These are phyloP conservation scores for Orthosia gothica DNA, from an alignment of 2,888 invertebrate species.

Conservation along the genomic window DNA sequence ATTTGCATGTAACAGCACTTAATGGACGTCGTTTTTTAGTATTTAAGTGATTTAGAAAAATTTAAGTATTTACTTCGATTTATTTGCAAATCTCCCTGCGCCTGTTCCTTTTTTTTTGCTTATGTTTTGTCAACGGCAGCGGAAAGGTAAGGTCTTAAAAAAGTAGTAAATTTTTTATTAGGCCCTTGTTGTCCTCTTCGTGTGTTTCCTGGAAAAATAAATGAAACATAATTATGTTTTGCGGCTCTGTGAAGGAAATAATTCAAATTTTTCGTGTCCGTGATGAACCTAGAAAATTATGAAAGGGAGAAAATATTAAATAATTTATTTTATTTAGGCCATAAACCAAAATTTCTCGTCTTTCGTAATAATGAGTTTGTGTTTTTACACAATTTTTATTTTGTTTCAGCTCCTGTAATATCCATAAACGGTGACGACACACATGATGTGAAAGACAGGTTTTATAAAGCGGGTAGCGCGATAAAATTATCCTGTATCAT, in stretches of 20 bases:
- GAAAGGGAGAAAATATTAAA: conserved; percentile 22
- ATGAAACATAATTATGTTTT: conserved; percentile 56
- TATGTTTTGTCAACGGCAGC: conserved; percentile 34
- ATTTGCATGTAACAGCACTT: conserved; percentile 49
- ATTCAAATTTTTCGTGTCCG: conserved; percentile 41
- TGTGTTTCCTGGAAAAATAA: conserved; percentile 48
- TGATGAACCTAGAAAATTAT: conserved; percentile 38
- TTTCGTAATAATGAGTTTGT: neutral
- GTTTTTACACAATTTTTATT: neutral
- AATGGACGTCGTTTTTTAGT: conserved; percentile 49
- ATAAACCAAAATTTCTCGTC: conserved; percentile 4
- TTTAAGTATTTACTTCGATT: conserved; percentile 55
- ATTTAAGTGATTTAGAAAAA: conserved; percentile 44
- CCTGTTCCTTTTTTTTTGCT: conserved; percentile 10
- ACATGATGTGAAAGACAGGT: conserved; percentile 93
- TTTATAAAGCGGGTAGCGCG: conserved; percentile 94
- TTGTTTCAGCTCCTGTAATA: conserved; percentile 93
- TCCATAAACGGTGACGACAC: conserved; percentile 94
- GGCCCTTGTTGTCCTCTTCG: conserved; percentile 39
- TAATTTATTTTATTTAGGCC: conserved; percentile 23
- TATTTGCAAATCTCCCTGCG: conserved; percentile 9
- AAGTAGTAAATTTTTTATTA: conserved; percentile 61
- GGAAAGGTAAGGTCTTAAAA: conserved; percentile 45
- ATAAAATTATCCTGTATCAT: conserved; percentile 93
- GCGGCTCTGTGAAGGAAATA: conserved; percentile 39